Percentiles rank a stretch among this genome's conserved stretches.
Evolutionary conservation across 2,888 invertebrate species (phyloP).

Genomic region (Agrotis clavis): DNA sequence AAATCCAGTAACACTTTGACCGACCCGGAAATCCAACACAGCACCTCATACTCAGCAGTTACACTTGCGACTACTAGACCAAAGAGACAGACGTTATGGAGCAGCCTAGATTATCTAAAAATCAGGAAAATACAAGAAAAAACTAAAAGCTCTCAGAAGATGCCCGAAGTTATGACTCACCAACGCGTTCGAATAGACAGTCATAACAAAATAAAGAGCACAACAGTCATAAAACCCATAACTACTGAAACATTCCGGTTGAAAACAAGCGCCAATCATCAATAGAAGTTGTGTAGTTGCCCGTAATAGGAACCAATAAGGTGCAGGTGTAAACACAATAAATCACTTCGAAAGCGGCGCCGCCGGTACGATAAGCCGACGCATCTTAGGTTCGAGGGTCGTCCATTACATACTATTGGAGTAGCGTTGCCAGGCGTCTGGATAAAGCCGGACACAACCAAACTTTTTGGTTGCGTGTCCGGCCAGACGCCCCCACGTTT

Average conservation of each 20-base stretch:
- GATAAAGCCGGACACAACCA: too few relatives aligned
- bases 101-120: neutral
- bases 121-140: neutral
- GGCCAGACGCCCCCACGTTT: too few relatives aligned
- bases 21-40: too few relatives aligned
- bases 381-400: constrained; percentile 60
- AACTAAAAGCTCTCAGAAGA: neutral
- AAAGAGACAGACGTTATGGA: too few relatives aligned
- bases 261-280: constrained; percentile 48
- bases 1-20: too few relatives aligned
- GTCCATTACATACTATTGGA: constrained; percentile 52
- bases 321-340: constrained; percentile 62
- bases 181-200: neutral
- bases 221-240: constrained; percentile 42
- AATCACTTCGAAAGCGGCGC: constrained; percentile 59
- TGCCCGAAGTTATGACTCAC: neutral
- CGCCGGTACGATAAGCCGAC: constrained; percentile 62
- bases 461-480: too few relatives aligned
- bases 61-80: too few relatives aligned
- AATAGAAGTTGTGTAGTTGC: constrained; percentile 47
- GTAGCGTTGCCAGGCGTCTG: constrained; percentile 20
- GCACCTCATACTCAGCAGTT: too few relatives aligned
- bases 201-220: constrained; percentile 18
- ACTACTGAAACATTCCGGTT: constrained; percentile 33
- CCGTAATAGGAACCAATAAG: constrained; percentile 56